A percentile compares a stretch with the other conserved stretches of the same genome.
These are phyloP conservation scores for Cathartes aura DNA, from an alignment of 2,113 vertebrate genomes.

Conservation along the genomic window DNA sequence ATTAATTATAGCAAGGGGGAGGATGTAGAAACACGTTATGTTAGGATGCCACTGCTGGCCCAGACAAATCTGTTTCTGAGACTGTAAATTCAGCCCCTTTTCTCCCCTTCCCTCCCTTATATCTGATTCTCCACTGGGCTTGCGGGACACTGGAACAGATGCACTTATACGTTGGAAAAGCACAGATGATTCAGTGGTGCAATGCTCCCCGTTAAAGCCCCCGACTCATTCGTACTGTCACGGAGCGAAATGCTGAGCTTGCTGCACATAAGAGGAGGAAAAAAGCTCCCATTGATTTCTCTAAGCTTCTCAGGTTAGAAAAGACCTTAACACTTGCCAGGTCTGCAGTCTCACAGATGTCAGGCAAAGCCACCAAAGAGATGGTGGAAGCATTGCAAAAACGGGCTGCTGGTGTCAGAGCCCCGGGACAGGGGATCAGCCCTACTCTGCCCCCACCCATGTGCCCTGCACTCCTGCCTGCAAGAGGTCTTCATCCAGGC, in stretches of 20 bases:
- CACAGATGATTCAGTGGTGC: background rate
- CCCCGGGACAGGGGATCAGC: rapidly evolving
- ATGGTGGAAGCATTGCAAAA: background rate
- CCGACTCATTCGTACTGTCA: background rate
- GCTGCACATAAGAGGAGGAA: background rate
- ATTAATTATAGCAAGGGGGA: constrained; percentile 50
- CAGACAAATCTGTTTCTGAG: background rate
- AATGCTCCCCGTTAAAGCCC: background rate
- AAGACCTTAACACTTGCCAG: background rate
- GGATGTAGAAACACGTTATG: background rate
- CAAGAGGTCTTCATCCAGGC: background rate
- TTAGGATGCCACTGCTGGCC: background rate
- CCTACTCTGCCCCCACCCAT: too few species aligned
- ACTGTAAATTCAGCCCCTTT: background rate
- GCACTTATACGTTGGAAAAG: background rate
- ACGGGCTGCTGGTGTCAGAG: background rate
- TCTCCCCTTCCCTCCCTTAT: background rate
- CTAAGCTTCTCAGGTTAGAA: background rate
- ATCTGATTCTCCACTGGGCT: background rate
- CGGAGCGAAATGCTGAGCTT: background rate
- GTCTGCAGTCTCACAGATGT: background rate
- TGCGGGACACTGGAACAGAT: background rate
- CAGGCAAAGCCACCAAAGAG: background rate
- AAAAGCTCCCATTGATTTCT: background rate
- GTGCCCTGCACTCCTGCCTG: background rate